Percentiles rank a stretch among this genome's conserved stretches.
phyloP scores from a whole-genome alignment of 2,113 vertebrate species.

The Mobula birostris region DNA sequence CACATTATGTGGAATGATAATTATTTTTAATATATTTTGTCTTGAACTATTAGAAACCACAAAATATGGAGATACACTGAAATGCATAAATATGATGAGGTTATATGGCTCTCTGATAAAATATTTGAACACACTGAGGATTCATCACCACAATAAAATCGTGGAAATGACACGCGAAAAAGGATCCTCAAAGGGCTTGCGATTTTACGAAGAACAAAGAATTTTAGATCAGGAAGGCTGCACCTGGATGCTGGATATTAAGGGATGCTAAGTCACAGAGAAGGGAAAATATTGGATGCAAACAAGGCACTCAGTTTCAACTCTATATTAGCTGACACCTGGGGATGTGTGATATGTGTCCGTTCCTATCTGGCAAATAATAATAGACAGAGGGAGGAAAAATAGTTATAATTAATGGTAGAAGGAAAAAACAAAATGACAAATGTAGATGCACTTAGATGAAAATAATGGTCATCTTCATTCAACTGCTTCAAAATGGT shows the following conservation, averaged over 20 bases:
- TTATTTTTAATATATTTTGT: background rate
- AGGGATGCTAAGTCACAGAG: background rate
- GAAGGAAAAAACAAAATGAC: background rate
- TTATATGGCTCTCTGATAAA: background rate
- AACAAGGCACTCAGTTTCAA: background rate
- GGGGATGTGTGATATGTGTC: too few species aligned
- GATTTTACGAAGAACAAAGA: too few species aligned
- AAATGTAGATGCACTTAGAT: too few species aligned
- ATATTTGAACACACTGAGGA: background rate
- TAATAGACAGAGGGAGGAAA: background rate
- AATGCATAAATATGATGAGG: background rate
- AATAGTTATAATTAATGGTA: background rate
- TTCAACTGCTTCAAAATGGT: background rate
- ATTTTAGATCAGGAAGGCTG: too few species aligned
- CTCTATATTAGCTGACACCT: background rate
- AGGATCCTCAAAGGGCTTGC: too few species aligned
- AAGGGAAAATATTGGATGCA: background rate
- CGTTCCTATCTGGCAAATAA: too few species aligned
- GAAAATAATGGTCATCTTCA: background rate
- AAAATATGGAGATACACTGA: background rate
- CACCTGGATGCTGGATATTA: background rate
- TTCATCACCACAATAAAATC: too few species aligned
- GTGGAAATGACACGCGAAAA: too few species aligned
- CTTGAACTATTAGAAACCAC: background rate
- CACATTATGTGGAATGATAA: background rate